Evolutionary conservation across 1,140 invertebrate genomes (phyloP), one percentile per base, ranked within the genome.

Genomic region (Trichonephila inaurata): DNA sequence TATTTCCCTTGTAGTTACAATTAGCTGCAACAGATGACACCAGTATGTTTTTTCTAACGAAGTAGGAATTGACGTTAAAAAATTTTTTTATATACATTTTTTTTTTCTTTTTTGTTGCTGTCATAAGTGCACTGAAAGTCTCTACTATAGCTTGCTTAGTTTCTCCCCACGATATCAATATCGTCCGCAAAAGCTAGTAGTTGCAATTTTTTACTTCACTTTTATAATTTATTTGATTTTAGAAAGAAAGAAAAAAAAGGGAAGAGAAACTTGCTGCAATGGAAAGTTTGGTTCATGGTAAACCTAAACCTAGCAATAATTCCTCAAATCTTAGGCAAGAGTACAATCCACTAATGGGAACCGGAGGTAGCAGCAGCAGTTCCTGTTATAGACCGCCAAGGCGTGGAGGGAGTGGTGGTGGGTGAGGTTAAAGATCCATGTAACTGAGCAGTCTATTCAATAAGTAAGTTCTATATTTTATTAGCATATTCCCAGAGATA

Each of bases 391-490:
- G 92, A 51, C 86, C 86, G 19, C 28, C 92, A 18, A 21, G 91
- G 19, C 61, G 83, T n/a, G 44, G 69, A 8, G 33, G 24, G n/a
- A 2, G 51, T 16, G 92, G 92, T 33, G 90, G 90, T 16, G 92
- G 92, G 88, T 93, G 92, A 93, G 85, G 85, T 93, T 93, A 93
- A 93, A 93, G 64, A 40, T 24, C n/a, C 85, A 89, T 88, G 92
- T 82, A 88, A 64, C 51, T 33, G 1, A 18, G 18, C 51, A 58
- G 21, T 60, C 21, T 8, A 16, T 85, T 58, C 21, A 19, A 24
- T n/a, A 60, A 14, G 82, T 24, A 10, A 51, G 44, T 51, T 51
- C 8, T 51, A 51, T 51, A 51, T 51, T 51, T 51, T 6, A 10
- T 51, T 8, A 51, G 44, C 44, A 8, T 51, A 51, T 6, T 51